Evolutionary conservation across 2,888 invertebrate genomes (phyloP).

Genomic region (Epistrophe eligans): DNA sequence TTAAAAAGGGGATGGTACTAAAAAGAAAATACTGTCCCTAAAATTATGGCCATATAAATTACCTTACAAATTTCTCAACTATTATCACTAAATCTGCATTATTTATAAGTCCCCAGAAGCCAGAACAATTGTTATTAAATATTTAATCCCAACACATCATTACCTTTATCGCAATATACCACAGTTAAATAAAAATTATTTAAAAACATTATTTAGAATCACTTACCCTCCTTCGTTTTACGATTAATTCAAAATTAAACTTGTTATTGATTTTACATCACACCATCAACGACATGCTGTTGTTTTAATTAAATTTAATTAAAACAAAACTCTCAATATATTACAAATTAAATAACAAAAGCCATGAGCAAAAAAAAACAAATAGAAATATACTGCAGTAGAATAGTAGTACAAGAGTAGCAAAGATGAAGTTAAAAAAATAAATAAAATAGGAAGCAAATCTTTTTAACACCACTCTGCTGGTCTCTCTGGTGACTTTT

Average conservation of each 20-base stretch:
- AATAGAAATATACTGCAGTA: not conserved
- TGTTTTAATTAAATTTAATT: constrained; percentile 70
- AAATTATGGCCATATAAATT: too few species aligned
- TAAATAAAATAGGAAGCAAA: constrained; percentile 51
- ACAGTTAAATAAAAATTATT: too few species aligned
- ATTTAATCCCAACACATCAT: too few species aligned
- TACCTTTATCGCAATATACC: too few species aligned
- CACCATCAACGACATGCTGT: constrained; percentile 42
- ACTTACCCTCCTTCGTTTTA: constrained; percentile 47
- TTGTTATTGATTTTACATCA: constrained; percentile 55
- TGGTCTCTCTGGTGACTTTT: constrained; percentile 40
- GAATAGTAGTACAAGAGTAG: not conserved
- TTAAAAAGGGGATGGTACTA: too few species aligned
- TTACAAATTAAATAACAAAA: constrained; percentile 52
- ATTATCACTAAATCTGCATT: too few species aligned
- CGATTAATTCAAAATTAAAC: constrained; percentile 68
- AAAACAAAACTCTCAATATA: constrained; percentile 66
- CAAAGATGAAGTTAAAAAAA: not conserved
- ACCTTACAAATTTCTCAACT: too few species aligned
- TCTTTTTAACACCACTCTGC: constrained; percentile 52
- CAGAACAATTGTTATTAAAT: too few species aligned
- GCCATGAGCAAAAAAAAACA: not conserved
- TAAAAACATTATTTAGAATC: not conserved
- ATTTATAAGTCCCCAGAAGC: too few species aligned
- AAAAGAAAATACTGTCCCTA: too few species aligned